Conservation (phyloP, 2,888 invertebrate species). For the Mantis religiosa region DNA sequence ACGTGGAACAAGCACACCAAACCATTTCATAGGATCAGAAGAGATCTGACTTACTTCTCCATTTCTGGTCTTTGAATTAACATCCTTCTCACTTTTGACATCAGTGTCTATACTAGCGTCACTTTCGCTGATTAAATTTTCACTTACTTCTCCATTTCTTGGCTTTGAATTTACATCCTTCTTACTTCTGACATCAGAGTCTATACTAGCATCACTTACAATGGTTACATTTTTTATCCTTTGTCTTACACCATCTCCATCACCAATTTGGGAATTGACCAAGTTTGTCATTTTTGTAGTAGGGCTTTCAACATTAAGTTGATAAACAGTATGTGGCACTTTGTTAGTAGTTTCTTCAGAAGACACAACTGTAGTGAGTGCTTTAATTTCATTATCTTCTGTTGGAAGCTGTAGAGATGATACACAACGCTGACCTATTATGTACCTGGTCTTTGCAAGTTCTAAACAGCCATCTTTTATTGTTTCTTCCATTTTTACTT, state of each 20-base stretch:
- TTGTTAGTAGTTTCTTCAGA: neutral
- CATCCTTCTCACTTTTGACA: neutral
- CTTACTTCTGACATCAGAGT: neutral
- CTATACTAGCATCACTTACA: neutral
- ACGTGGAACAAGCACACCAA: slow-evolving; percentile 79
- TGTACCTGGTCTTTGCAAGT: slow-evolving; percentile 73
- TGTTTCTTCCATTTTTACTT: slow-evolving; percentile 63
- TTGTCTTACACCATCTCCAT: neutral
- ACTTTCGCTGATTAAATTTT: no score
- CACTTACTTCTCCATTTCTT: neutral
- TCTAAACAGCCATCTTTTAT: slow-evolving; percentile 67
- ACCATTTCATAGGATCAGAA: slow-evolving; percentile 75
- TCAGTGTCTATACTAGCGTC: neutral
- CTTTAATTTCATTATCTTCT: slow-evolving; percentile 52
- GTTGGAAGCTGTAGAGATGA: slow-evolving; percentile 67
- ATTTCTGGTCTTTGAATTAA: neutral
- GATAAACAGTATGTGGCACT: neutral
- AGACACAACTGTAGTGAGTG: slow-evolving; percentile 42
- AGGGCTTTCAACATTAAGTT: slow-evolving; percentile 4
- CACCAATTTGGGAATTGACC: neutral
- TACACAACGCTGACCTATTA: slow-evolving; percentile 70
- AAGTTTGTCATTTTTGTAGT: neutral
- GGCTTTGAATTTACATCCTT: neutral
- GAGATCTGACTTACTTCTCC: neutral
- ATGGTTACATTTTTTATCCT: neutral